Conservation (phyloP, 1,140 invertebrate genomes). For the Orchesella cincta region DNA sequence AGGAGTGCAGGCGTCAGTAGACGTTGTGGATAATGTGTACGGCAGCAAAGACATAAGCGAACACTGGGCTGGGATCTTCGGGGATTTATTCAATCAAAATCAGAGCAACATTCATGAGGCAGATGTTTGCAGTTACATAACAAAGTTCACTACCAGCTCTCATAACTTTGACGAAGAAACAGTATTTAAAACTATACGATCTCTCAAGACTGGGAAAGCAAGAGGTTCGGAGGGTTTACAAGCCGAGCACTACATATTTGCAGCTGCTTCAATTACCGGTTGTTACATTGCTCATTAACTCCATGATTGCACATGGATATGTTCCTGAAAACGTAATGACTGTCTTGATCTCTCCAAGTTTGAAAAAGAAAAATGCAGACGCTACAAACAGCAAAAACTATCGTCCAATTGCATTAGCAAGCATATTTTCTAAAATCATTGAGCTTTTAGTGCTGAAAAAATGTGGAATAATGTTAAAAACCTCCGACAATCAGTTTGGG, state of each 20-base stretch:
- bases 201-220: background rate
- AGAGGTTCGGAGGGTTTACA: background rate
- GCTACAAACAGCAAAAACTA: background rate
- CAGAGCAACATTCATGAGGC: background rate
- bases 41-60: background rate
- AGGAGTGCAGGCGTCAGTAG: background rate
- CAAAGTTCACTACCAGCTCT: background rate
- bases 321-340: background rate
- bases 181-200: background rate
- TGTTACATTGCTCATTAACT: background rate
- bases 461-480: background rate
- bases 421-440: background rate
- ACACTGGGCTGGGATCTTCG: background rate
- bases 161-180: background rate
- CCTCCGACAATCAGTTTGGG: background rate
- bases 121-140: background rate
- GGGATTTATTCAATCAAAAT: background rate
- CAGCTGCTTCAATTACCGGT: background rate
- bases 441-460: background rate
- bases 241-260: background rate
- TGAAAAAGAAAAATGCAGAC: background rate
- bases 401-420: background rate
- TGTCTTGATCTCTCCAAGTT: background rate
- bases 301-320: background rate
- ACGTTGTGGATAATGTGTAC: background rate